A percentile compares a stretch with the other conserved stretches of the same genome.
These are phyloP conservation scores for Elysia crispata DNA, from an alignment of 2,888 invertebrate genomes.

Conservation along the genomic window DNA sequence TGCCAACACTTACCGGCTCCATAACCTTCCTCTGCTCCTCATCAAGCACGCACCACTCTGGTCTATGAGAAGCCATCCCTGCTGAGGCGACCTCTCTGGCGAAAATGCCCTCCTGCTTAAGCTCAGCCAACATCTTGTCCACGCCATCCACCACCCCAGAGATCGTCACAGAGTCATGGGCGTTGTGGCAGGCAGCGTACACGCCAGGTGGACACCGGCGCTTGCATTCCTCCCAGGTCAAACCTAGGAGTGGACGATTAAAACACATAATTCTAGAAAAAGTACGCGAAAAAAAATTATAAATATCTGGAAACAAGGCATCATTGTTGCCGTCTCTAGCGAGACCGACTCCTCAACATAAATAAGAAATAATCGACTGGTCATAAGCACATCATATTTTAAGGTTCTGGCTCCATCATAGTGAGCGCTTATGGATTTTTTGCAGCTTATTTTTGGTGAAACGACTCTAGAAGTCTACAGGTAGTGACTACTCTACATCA, in stretches of 20 bases:
- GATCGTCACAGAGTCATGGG: conserved; percentile 93
- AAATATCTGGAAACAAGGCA: too few relatives aligned
- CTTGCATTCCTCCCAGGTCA: conserved; percentile 75
- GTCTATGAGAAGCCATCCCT: conserved; percentile 76
- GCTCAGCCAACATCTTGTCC: conserved; percentile 67
- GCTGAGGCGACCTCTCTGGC: conserved; percentile 75
- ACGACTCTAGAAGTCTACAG: too few relatives aligned
- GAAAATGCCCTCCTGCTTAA: conserved; percentile 72
- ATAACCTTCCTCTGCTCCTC: conserved; percentile 69
- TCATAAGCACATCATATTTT: too few relatives aligned
- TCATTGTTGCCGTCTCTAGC: too few relatives aligned
- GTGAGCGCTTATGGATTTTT: too few relatives aligned
- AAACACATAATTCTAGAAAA: too few relatives aligned
- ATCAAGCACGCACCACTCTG: conserved; percentile 74
- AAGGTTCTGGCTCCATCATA: too few relatives aligned
- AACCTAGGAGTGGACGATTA: conserved; percentile 58
- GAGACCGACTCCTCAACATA: too few relatives aligned
- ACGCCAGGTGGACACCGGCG: conserved; percentile 73
- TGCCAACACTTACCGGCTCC: conserved; percentile 60
- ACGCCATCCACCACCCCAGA: conserved; percentile 86
- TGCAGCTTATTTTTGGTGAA: too few relatives aligned
- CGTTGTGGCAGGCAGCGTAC: conserved; percentile 90
- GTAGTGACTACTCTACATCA: too few relatives aligned
- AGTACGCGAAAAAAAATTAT: too few relatives aligned
- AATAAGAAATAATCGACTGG: too few relatives aligned